These are phyloP conservation scores for Ariolimax columbianus DNA, from an alignment of 2,888 invertebrate genomes.

Conservation along the genomic window DNA sequence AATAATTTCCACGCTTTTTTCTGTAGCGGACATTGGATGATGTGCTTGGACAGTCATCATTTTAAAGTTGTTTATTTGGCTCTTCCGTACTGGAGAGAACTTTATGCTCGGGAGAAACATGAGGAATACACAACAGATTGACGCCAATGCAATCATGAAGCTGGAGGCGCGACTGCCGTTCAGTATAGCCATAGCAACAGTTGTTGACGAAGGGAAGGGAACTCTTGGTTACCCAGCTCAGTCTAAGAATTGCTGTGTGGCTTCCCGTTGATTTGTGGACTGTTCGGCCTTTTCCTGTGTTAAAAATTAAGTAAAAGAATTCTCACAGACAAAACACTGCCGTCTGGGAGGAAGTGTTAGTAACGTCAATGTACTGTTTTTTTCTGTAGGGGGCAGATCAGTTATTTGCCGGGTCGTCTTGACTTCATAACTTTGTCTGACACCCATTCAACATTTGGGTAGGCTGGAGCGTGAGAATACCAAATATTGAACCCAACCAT, in stretches of 20 bases:
- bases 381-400: too few species aligned
- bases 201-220: not conserved
- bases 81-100: not conserved
- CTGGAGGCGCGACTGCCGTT: not conserved
- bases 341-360: too few species aligned
- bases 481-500: too few species aligned
- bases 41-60: not conserved
- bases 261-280: too few species aligned
- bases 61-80: not conserved
- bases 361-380: too few species aligned
- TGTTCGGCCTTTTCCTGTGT: too few species aligned
- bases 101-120: not conserved
- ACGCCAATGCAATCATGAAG: not conserved
- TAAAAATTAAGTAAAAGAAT: too few species aligned
- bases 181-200: not conserved
- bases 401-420: too few species aligned
- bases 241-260: not conserved
- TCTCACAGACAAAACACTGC: too few species aligned
- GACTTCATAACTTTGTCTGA: too few species aligned
- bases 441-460: too few species aligned
- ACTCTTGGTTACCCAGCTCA: not conserved
- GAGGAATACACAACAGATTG: not conserved
- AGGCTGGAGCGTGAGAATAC: too few species aligned
- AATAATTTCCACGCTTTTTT: not conserved
- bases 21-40: not conserved